These are phyloP conservation scores for Shargacucullia verbasci DNA, from an alignment of 2,888 invertebrate genomes.

Conservation along the genomic window DNA sequence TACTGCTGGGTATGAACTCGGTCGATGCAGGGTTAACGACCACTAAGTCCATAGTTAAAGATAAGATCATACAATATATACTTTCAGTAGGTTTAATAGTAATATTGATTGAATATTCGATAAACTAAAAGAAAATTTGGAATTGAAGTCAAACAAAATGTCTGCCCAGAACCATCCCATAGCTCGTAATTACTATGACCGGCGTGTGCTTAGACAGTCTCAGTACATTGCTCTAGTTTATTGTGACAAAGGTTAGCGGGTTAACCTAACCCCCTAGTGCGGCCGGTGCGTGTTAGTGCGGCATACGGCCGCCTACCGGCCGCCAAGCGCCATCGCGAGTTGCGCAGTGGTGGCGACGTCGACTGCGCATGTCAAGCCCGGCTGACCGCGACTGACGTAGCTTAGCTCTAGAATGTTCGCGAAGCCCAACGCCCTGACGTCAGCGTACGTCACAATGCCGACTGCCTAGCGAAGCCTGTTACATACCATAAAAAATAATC, in stretches of 20 bases:
- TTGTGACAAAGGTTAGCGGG: constrained; percentile 41
- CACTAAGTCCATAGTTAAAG: background rate
- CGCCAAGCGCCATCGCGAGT: constrained; percentile 22
- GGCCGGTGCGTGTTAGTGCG: constrained; percentile 37
- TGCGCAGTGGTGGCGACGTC: constrained; percentile 40
- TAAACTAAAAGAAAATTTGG: too few species aligned
- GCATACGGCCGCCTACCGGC: constrained; percentile 8
- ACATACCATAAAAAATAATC: constrained; percentile 28
- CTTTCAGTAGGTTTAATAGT: too few species aligned
- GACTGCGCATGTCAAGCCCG: constrained; percentile 56
- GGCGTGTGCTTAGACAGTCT: constrained; percentile 24
- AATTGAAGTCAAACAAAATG: constrained; percentile 12
- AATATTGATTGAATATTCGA: too few species aligned
- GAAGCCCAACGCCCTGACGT: constrained; percentile 65
- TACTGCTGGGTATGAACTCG: constrained; percentile 1
- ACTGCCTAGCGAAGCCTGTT: constrained; percentile 49
- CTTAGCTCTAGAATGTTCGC: constrained; percentile 69
- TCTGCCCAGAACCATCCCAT: constrained; percentile 8
- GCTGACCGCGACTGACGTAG: constrained; percentile 60
- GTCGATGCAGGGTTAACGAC: constrained; percentile 8
- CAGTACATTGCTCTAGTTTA: constrained; percentile 46
- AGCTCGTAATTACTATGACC: constrained; percentile 15
- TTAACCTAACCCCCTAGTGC: constrained; percentile 42
- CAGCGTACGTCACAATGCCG: constrained; percentile 68
- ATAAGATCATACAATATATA: too few species aligned